Percentiles rank a stretch among this genome's conserved stretches.
Conservation (phyloP, 2,888 invertebrate genomes). For the Conchocele bisecta region DNA sequence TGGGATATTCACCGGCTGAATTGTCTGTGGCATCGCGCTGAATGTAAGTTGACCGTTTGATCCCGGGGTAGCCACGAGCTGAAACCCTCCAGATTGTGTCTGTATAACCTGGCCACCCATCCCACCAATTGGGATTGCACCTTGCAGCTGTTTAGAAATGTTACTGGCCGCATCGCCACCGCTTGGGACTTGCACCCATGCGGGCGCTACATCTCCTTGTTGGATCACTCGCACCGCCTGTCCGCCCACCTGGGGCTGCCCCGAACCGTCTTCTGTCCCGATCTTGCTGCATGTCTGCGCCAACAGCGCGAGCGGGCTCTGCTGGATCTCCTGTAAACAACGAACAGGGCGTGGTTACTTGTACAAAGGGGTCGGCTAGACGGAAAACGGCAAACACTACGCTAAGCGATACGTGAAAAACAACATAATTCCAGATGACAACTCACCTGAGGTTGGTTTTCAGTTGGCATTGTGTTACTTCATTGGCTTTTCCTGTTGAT, state of each 20-base stretch:
- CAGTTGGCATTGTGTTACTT: constrained; percentile 38
- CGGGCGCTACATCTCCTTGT: constrained; percentile 68
- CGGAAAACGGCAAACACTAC: constrained; percentile 42
- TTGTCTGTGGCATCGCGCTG: constrained; percentile 85
- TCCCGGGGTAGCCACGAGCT: constrained; percentile 79
- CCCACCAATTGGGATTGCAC: constrained; percentile 39
- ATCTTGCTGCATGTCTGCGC: constrained; percentile 90
- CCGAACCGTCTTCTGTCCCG: constrained; percentile 72
- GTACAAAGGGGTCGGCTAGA: background rate
- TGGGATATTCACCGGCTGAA: constrained; percentile 96
- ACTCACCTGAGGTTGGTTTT: constrained; percentile 48
- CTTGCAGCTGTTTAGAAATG: constrained; percentile 22
- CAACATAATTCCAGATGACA: background rate
- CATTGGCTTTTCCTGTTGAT: background rate
- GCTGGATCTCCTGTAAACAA: constrained; percentile 82
- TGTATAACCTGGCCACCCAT: constrained; percentile 83
- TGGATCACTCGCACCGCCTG: constrained; percentile 66
- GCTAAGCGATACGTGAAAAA: no score
- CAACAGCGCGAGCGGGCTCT: constrained; percentile 90
- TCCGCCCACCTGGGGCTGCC: constrained; percentile 60
- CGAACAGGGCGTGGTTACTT: constrained; percentile 54
- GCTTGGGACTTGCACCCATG: constrained; percentile 77
- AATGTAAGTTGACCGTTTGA: constrained; percentile 84
- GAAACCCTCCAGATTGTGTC: constrained; percentile 64
- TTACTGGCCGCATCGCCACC: constrained; percentile 48